phyloP scores from a whole-genome alignment of 2,888 invertebrate species.

The Lithophane socia region DNA sequence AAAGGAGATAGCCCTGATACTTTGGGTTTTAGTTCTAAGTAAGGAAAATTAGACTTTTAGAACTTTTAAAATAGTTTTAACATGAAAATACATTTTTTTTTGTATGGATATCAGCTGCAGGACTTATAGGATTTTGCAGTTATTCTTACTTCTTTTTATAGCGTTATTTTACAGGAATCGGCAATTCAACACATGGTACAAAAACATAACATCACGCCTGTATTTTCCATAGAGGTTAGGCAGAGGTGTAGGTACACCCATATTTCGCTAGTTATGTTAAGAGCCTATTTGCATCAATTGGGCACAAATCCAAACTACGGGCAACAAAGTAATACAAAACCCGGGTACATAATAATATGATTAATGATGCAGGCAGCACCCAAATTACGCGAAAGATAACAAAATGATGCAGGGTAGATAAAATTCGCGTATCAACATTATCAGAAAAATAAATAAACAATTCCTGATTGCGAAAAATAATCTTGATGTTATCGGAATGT shows the following conservation, averaged over 20 bases:
- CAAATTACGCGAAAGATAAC: conserved; percentile 37
- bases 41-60: too few species aligned
- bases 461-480: conserved; percentile 32
- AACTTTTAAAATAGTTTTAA: too few species aligned
- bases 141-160: neutral
- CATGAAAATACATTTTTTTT: neutral
- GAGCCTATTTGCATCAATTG: too few species aligned
- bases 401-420: conserved; percentile 40
- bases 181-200: neutral
- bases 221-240: too few species aligned
- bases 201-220: neutral
- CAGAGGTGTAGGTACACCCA: too few species aligned
- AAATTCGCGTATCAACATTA: conserved; percentile 36
- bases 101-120: neutral
- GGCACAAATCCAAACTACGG: too few species aligned
- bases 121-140: neutral
- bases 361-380: neutral
- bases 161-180: neutral
- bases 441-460: conserved; percentile 56
- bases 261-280: too few species aligned
- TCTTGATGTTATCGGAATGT: conserved; percentile 23
- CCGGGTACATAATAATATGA: neutral
- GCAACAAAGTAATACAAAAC: too few species aligned
- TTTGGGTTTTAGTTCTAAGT: neutral
- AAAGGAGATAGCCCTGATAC: neutral